Evolutionary conservation across 2,797 vertebrate genomes (phyloP).

Genomic region (Glyptemys insculpta): DNA sequence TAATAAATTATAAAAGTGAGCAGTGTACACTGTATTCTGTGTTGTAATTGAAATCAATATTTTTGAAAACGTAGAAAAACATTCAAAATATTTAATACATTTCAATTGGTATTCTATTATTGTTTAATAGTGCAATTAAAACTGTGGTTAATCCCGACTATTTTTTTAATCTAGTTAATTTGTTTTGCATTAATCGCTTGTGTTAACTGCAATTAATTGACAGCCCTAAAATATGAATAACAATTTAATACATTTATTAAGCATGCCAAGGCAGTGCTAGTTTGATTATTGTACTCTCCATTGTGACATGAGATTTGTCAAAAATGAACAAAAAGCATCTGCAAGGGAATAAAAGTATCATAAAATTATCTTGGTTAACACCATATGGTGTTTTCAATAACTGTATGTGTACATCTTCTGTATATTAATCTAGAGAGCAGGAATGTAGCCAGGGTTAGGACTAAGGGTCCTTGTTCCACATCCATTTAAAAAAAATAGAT

Average conservation of each 20-base stretch:
- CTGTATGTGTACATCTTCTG: background rate
- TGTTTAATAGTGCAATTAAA: no score
- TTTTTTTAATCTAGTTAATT: no score
- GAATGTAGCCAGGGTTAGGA: background rate
- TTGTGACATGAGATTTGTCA: conserved; percentile 42
- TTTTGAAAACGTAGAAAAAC: no score
- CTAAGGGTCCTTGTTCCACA: background rate
- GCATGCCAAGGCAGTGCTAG: background rate
- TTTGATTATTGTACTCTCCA: conserved; percentile 25
- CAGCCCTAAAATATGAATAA: no score
- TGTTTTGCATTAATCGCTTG: no score
- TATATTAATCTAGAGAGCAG: conserved; percentile 1
- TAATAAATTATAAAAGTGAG: no score
- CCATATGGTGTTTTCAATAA: conserved; percentile 11
- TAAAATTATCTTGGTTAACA: background rate
- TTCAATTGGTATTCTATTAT: no score
- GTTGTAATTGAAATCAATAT: no score
- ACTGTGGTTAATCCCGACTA: no score
- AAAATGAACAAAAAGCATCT: background rate
- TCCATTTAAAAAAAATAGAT: background rate
- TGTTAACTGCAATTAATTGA: no score
- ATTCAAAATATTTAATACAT: no score
- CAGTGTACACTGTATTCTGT: no score
- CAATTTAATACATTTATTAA: background rate
- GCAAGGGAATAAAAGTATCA: background rate